These are phyloP conservation scores for Elmis aenea DNA, from an alignment of 2,888 invertebrate genomes.

Conservation along the genomic window DNA sequence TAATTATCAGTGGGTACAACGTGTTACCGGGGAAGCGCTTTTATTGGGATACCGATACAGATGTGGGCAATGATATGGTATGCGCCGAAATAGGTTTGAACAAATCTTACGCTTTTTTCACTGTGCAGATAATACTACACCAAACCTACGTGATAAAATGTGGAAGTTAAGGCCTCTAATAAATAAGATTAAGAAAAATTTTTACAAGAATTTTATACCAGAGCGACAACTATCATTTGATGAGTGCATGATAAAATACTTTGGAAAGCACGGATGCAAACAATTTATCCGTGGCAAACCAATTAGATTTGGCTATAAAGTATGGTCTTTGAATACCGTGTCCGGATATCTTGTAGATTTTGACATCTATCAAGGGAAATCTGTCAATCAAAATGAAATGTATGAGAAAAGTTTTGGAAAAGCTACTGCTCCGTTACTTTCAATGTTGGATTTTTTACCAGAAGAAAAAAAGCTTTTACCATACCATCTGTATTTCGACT, in stretches of 20 bases:
- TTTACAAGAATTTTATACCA: conserved; percentile 15
- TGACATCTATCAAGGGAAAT: conserved; percentile 31
- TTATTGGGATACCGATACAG: conserved; percentile 23
- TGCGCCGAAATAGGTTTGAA: conserved; percentile 25
- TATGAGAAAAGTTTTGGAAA: too few relatives aligned
- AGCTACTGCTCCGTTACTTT: too few relatives aligned
- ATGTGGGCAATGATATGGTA: too few relatives aligned
- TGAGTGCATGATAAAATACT: conserved; percentile 30
- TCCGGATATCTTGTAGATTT: conserved; percentile 30
- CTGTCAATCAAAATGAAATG: too few relatives aligned
- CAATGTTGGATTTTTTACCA: too few relatives aligned
- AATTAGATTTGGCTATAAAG: conserved; percentile 32
- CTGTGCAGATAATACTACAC: conserved; percentile 25
- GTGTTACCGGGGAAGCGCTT: conserved; percentile 15
- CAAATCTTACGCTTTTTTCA: conserved; percentile 27
- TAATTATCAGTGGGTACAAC: conserved; percentile 25
- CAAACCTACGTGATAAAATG: conserved; percentile 26
- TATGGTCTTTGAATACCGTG: conserved; percentile 27
- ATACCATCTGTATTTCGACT: too few relatives aligned
- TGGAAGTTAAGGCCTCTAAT: conserved; percentile 26
- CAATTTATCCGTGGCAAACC: conserved; percentile 31
- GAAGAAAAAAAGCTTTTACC: too few relatives aligned
- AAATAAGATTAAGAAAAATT: conserved; percentile 6
- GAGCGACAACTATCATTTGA: conserved; percentile 24
- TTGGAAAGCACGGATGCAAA: conserved; percentile 27